A percentile compares a stretch with the other conserved stretches of the same genome.
phyloP scores from a whole-genome alignment of 2,797 vertebrate species.

The Lithobates pipiens region DNA sequence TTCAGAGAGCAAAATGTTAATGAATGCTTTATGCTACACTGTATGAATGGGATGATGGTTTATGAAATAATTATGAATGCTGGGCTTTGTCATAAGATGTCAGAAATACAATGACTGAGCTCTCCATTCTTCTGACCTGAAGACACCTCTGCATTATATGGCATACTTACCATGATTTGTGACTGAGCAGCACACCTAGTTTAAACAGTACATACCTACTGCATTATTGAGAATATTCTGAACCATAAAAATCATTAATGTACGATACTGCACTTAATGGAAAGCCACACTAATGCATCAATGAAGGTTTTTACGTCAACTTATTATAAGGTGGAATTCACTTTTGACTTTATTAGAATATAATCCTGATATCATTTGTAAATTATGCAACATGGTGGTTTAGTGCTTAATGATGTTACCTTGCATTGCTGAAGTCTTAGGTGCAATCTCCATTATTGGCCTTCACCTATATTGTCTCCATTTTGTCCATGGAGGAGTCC shows the following conservation, averaged over 20 bases:
- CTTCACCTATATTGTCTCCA: no score
- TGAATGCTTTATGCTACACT: slow-evolving; percentile 69
- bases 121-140: slow-evolving; percentile 38
- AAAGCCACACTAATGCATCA: slow-evolving; percentile 1
- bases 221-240: slow-evolving; percentile 11
- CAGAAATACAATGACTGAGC: slow-evolving; percentile 50
- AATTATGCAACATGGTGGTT: neutral
- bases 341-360: slow-evolving; percentile 1
- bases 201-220: slow-evolving; percentile 30
- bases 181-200: slow-evolving; percentile 1
- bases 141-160: slow-evolving; percentile 25
- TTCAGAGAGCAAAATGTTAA: slow-evolving; percentile 73
- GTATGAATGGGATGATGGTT: slow-evolving; percentile 65
- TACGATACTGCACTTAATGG: slow-evolving; percentile 20
- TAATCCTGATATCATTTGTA: neutral
- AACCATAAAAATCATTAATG: slow-evolving; percentile 30
- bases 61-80: slow-evolving; percentile 84
- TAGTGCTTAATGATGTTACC: neutral
- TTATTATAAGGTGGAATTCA: neutral
- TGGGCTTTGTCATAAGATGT: slow-evolving; percentile 76
- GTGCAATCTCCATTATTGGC: neutral
- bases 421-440: neutral
- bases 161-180: slow-evolving; percentile 38
- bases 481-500: neutral
- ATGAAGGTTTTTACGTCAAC: neutral